These are phyloP conservation scores for Hermatobates lingyangjiaoensis DNA, from an alignment of 1,140 invertebrate species.

Conservation along the genomic window DNA sequence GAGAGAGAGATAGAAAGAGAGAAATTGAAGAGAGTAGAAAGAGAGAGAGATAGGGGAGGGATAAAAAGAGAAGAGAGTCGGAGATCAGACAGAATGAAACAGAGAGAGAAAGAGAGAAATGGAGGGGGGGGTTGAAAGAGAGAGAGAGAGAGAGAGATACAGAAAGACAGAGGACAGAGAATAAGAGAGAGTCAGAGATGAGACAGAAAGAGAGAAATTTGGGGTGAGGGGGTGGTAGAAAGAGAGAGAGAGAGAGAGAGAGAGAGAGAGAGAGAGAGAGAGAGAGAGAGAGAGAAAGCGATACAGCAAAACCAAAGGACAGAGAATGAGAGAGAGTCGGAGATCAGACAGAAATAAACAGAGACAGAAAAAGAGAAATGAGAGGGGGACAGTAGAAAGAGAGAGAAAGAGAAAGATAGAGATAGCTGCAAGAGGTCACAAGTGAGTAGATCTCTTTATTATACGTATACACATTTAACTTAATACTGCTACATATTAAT, in stretches of 20 bases:
- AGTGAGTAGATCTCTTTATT: no score
- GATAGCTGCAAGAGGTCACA: neutral
- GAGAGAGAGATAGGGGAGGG: slow-evolving; percentile 1
- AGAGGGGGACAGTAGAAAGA: neutral
- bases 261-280: neutral
- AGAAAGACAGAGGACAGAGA: neutral
- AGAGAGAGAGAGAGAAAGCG: neutral
- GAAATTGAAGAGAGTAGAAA: neutral
- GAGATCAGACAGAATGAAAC: neutral
- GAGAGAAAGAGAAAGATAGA: neutral
- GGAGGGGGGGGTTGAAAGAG: neutral
- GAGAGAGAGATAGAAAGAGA: neutral
- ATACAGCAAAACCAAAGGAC: neutral
- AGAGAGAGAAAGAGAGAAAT: neutral
- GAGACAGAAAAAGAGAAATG: neutral
- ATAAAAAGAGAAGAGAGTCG: neutral
- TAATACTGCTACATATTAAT: no score
- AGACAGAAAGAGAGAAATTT: neutral
- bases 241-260: neutral
- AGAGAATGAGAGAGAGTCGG: neutral
- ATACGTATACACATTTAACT: no score
- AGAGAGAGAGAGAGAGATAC: neutral
- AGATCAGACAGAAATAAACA: neutral
- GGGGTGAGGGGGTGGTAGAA: neutral
- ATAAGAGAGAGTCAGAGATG: neutral